Conservation (phyloP, 2,113 vertebrate genomes). For the Ovis canadensis region DNA sequence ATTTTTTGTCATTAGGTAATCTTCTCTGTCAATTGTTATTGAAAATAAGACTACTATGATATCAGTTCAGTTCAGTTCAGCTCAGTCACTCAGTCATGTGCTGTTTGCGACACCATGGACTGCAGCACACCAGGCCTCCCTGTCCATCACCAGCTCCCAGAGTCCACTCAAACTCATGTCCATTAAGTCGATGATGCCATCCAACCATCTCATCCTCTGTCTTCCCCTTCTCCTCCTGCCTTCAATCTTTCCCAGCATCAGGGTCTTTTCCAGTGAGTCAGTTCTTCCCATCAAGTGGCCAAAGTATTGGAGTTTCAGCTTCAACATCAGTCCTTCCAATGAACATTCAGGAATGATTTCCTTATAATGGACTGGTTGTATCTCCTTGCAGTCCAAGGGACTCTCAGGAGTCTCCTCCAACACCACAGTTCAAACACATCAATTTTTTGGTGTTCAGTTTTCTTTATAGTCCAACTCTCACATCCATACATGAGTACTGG, state of each 20-base stretch:
- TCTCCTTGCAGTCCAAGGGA: neutral
- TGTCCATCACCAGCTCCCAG: neutral
- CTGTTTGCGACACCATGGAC: neutral
- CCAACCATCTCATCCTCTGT: neutral
- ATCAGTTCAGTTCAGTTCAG: neutral
- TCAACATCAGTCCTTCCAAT: neutral
- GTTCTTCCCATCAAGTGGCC: neutral
- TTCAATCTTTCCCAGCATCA: neutral
- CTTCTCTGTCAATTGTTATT: neutral
- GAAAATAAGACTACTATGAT: neutral
- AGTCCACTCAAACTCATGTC: neutral
- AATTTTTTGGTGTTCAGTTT: neutral
- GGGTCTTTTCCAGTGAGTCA: neutral
- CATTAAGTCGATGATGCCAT: neutral
- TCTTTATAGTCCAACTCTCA: neutral
- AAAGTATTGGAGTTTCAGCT: neutral
- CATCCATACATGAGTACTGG: neutral
- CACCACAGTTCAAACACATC: neutral
- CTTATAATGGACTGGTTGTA: neutral
- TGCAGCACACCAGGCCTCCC: neutral
- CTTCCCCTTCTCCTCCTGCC: neutral
- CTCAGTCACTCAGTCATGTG: neutral
- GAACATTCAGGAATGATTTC: neutral
- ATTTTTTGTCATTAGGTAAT: neutral
- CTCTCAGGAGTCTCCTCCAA: neutral